Conservation (phyloP, 2,888 invertebrate species). For the Tillus elongatus region DNA sequence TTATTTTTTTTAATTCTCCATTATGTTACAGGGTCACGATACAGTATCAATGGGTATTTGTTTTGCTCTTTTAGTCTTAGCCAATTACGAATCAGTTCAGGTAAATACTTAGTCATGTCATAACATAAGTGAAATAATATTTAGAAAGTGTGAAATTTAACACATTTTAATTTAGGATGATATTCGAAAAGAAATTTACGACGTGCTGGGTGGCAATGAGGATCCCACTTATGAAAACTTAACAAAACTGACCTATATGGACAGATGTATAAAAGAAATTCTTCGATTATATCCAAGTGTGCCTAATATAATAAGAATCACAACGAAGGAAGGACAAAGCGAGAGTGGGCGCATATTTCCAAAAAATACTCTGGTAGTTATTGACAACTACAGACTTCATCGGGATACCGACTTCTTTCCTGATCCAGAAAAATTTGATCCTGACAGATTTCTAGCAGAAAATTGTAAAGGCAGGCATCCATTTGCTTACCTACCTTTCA, state of each 20-base stretch:
- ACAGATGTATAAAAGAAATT: slow-evolving; percentile 23
- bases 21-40: slow-evolving; percentile 48
- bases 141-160: no score
- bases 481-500: slow-evolving; percentile 39
- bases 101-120: no score
- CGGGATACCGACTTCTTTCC: slow-evolving; percentile 42
- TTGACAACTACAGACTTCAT: slow-evolving; percentile 39
- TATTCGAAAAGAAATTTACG: slow-evolving; percentile 11
- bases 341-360: slow-evolving; percentile 15
- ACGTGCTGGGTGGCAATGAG: slow-evolving; percentile 6
- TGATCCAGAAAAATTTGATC: no score
- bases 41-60: slow-evolving; percentile 46
- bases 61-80: slow-evolving; percentile 23
- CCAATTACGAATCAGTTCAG: no score
- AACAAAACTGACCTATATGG: slow-evolving; percentile 11
- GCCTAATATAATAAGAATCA: slow-evolving; percentile 15
- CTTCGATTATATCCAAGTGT: slow-evolving; percentile 24
- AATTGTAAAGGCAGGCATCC: slow-evolving; percentile 37
- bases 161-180: no score
- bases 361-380: slow-evolving; percentile 16
- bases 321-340: slow-evolving; percentile 8
- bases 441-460: slow-evolving; percentile 39
- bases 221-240: slow-evolving; percentile 13
- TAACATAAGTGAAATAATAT: no score
- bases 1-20: no score